These are phyloP conservation scores for Plumapathes pennacea DNA, from an alignment of 92 coral and sea anemone genomes.

Conservation along the genomic window DNA sequence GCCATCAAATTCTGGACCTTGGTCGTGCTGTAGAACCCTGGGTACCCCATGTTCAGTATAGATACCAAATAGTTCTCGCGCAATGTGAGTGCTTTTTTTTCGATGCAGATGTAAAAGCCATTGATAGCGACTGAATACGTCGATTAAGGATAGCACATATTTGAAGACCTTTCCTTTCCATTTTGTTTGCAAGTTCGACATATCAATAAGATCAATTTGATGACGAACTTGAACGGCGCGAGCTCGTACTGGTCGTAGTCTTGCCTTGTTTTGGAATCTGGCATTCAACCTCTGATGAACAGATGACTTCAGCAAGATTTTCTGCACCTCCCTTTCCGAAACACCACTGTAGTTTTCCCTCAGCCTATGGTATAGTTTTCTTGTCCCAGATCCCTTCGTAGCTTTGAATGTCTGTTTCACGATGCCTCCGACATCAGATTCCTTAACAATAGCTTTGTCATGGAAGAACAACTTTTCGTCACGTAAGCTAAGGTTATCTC, in stretches of 20 bases:
- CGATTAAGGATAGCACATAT: slow-evolving; percentile 9
- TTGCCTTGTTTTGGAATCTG: slow-evolving; percentile 26
- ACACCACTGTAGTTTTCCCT: slow-evolving; percentile 35
- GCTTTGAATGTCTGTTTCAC: slow-evolving; percentile 19
- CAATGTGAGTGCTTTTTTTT: slow-evolving; percentile 21
- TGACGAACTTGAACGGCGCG: slow-evolving; percentile 18
- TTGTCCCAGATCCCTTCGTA: slow-evolving; percentile 43
- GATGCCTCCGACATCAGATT: not conserved
- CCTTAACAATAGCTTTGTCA: slow-evolving; percentile 14
- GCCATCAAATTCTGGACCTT: slow-evolving; percentile 21
- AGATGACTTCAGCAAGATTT: slow-evolving; percentile 21
- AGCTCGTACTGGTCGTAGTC: slow-evolving; percentile 15
- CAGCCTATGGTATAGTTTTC: slow-evolving; percentile 40
- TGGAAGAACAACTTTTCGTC: slow-evolving; percentile 8
- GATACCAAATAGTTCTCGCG: slow-evolving; percentile 3
- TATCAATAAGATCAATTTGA: slow-evolving; percentile 26
- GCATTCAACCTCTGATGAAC: slow-evolving; percentile 46
- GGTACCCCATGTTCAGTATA: slow-evolving; percentile 32
- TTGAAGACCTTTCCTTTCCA: slow-evolving; percentile 9
- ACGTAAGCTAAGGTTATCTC: slow-evolving; percentile 18
- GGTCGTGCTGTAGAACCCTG: slow-evolving; percentile 22
- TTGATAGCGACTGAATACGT: slow-evolving; percentile 14
- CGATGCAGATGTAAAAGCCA: slow-evolving; percentile 9
- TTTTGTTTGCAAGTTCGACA: slow-evolving; percentile 5
- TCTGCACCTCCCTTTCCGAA: slow-evolving; percentile 41